phyloP scores from a whole-genome alignment of 2,797 vertebrate genomes.

The Arremon brunneinucha region DNA sequence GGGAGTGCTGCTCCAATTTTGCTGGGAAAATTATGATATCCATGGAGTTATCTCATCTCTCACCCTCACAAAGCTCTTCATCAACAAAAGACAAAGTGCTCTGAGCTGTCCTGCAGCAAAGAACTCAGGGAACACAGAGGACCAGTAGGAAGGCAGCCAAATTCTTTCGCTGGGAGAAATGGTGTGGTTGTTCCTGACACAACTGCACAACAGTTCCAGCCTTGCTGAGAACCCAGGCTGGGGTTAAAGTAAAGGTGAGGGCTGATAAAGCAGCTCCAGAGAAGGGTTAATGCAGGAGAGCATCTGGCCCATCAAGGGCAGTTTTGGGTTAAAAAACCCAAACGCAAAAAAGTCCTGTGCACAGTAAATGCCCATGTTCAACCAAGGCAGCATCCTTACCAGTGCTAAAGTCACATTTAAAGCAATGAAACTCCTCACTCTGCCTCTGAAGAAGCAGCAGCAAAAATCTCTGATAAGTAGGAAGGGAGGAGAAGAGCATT shows the following conservation, averaged over 20 bases:
- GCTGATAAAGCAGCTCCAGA: background rate
- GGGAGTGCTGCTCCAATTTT: background rate
- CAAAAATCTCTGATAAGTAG: background rate
- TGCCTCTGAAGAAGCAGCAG: constrained; percentile 40
- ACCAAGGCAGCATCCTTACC: background rate
- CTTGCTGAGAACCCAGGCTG: background rate
- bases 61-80: background rate
- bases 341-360: background rate
- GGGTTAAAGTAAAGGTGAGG: background rate
- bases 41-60: background rate
- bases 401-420: background rate
- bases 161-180: background rate
- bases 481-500: background rate
- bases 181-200: background rate
- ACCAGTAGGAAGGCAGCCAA: background rate
- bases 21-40: background rate
- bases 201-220: background rate
- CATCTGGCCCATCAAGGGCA: background rate
- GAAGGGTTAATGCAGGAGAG: background rate
- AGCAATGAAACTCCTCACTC: background rate
- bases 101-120: background rate
- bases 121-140: background rate
- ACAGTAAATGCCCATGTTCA: background rate
- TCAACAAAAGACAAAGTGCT: background rate
- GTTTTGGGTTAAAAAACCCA: background rate